Conservation (phyloP, 1,140 invertebrate genomes). For the Leptinotarsa lineolata region DNA sequence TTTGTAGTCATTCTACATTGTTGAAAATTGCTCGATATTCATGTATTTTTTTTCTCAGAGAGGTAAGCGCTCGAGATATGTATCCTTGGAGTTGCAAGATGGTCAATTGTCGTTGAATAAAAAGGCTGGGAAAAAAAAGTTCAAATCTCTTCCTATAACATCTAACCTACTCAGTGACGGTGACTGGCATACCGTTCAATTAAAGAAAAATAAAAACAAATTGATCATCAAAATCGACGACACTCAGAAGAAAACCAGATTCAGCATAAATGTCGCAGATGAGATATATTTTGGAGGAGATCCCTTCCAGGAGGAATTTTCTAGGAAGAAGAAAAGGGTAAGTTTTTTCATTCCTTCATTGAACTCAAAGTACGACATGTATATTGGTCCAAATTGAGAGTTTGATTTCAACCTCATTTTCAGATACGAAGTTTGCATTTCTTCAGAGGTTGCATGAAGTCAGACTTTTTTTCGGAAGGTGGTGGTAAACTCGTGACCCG, state of each 20-base stretch:
- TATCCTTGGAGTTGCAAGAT: constrained; percentile 72
- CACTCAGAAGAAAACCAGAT: constrained; percentile 64
- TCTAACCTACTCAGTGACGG: constrained; percentile 72
- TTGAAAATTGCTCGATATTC: background rate
- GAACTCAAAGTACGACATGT: too few species aligned
- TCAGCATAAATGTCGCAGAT: constrained; percentile 65
- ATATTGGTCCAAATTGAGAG: too few species aligned
- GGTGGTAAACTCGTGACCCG: constrained; percentile 59
- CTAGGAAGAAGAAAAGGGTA: constrained; percentile 35
- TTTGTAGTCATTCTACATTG: too few species aligned
- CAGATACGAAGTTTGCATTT: constrained; percentile 60
- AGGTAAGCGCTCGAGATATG: constrained; percentile 48
- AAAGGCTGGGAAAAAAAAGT: constrained; percentile 68
- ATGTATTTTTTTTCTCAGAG: constrained; percentile 8
- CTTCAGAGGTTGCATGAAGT: constrained; percentile 82
- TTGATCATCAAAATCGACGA: constrained; percentile 71
- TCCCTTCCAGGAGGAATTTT: constrained; percentile 59
- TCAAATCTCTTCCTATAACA: constrained; percentile 64
- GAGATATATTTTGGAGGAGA: constrained; percentile 81
- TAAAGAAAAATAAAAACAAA: constrained; percentile 60
- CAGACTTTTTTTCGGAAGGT: constrained; percentile 71
- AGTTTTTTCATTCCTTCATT: background rate
- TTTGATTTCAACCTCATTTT: background rate
- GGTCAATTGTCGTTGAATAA: constrained; percentile 72
- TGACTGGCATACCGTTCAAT: constrained; percentile 77